Evolutionary conservation across 2,797 vertebrate genomes (phyloP), one percentile per base, ranked within the genome.

Genomic region (Catharus ustulatus): DNA sequence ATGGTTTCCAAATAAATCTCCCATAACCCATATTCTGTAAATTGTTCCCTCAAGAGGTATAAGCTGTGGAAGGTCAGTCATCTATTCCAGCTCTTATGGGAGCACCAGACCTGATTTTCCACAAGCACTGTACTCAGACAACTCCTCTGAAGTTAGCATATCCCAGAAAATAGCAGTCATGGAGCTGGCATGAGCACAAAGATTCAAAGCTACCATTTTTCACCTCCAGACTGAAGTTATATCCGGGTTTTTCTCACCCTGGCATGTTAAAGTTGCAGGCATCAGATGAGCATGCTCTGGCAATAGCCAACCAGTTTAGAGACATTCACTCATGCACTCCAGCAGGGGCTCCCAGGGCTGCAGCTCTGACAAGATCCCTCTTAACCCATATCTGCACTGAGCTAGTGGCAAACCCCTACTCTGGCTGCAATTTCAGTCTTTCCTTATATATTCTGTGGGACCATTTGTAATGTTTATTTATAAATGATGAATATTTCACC

Each of bases 401-500:
- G 20, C 21, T 38, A 51, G 52, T 19, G 27, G 27, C 30, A 83
- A 79, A 90, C 1, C 27, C 11, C 59, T 84, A 48, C 29, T 71
- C 51, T 43, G 49, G 8, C 51, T 89, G 32, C 45, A 89, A 69
- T 78, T 92, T 91, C 84, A 92, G 32, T 45, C 32, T 77, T 75
- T 40, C 42, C 7, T 87, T 51, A 75, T 52, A 78, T 75, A 85
- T 95, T 87, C 76, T 52, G 58, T 85, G 87, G 54, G 87, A 80
- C 61, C 63, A 58, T 80, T 83, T 92, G 64, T 89, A 90, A 72
- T 14, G 2, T 91, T 93, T 93, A 79, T 83, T 97, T 87, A 66
- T 84, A 87, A 92, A 92, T 59, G 5, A 89, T 76, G 5, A 81
- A 40, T 92, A 93, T 84, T 94, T 89, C 51, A 74, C 61, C 43